phyloP scores from a whole-genome alignment of 2,797 vertebrate species.

The Labroides dimidiatus region DNA sequence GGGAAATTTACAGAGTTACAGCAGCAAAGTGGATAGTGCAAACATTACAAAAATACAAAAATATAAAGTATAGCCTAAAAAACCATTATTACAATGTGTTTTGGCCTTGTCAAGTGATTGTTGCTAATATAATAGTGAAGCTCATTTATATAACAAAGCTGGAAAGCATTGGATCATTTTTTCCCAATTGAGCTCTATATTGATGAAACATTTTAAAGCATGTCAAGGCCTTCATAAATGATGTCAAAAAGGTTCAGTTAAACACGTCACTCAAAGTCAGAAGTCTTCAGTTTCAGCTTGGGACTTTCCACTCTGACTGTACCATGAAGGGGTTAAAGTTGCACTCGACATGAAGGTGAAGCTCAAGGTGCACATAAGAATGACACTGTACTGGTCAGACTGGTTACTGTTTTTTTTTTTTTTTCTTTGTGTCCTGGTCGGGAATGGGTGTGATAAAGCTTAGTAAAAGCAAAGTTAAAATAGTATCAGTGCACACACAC shows the following conservation, averaged over 20 bases:
- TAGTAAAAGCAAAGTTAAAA: slow-evolving; percentile 4
- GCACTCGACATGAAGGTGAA: slow-evolving; percentile 18
- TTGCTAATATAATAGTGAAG: no score
- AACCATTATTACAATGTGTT: no score
- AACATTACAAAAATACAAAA: no score
- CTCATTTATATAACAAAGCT: no score
- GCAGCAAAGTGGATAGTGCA: no score
- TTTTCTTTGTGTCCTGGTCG: slow-evolving; percentile 12
- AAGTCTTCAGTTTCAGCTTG: background rate
- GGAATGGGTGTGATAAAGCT: slow-evolving; percentile 5
- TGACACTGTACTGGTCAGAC: slow-evolving; percentile 55
- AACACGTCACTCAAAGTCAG: background rate
- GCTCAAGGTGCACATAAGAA: slow-evolving; percentile 22
- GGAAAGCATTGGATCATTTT: background rate
- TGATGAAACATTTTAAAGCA: background rate
- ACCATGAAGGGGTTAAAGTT: slow-evolving; percentile 8
- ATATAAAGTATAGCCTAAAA: no score
- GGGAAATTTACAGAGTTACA: no score
- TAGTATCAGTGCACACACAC: background rate
- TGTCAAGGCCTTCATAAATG: background rate
- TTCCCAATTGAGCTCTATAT: background rate
- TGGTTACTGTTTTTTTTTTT: slow-evolving; percentile 34
- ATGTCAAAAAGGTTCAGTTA: background rate
- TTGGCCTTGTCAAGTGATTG: no score
- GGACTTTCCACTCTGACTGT: background rate